Evolutionary conservation across 2,797 vertebrate species (phyloP).

Genomic region (Apodemus agrarius): DNA sequence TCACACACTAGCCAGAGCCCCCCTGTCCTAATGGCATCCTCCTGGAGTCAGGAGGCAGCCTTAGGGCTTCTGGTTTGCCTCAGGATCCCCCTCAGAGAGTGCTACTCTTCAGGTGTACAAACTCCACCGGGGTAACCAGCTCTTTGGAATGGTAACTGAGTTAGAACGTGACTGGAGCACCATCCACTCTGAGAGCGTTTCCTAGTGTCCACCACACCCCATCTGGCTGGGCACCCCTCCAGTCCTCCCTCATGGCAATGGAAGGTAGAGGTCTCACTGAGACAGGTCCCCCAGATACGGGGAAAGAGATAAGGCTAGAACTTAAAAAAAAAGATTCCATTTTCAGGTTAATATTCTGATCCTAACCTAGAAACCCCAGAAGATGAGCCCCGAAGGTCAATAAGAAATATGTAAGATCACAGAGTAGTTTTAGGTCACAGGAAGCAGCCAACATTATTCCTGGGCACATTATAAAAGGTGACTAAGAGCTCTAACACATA

Average conservation of each 20-base stretch:
- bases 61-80: not conserved
- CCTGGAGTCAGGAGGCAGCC: not conserved
- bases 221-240: not conserved
- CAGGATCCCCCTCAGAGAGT: not conserved
- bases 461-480: not conserved
- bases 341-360: not conserved
- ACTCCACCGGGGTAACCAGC: not conserved
- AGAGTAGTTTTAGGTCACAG: not conserved
- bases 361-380: not conserved
- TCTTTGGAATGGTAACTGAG: not conserved
- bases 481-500: not conserved
- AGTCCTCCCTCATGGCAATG: not conserved
- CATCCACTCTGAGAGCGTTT: fast-evolving
- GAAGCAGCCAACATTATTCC: not conserved
- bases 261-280: not conserved
- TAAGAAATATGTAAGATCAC: not conserved
- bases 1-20: not conserved
- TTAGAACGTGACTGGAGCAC: not conserved
- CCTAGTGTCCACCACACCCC: not conserved
- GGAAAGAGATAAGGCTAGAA: not conserved
- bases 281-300: not conserved
- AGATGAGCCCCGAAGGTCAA: not conserved
- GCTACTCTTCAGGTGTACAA: no score
- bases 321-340: not conserved
- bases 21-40: not conserved